Conservation (phyloP, 2,888 invertebrate genomes). For the Himalopsyche kuldschensis region DNA sequence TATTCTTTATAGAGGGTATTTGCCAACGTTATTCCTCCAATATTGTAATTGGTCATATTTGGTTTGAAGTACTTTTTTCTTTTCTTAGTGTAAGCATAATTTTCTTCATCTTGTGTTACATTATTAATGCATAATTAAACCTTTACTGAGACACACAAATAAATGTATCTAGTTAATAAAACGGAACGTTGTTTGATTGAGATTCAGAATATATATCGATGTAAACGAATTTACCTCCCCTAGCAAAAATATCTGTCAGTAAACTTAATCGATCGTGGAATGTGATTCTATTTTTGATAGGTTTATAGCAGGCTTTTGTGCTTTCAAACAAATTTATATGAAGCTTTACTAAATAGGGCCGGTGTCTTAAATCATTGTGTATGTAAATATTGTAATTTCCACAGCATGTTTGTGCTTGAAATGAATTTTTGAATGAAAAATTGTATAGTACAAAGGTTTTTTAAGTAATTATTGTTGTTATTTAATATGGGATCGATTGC, state of each 20-base stretch:
- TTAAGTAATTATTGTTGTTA: neutral
- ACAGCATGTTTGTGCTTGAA: slow-evolving; percentile 13
- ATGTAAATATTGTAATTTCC: slow-evolving; percentile 19
- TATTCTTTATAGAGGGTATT: too few relatives aligned
- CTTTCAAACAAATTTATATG: slow-evolving; percentile 19
- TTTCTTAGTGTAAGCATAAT: neutral
- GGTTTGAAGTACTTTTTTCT: too few relatives aligned
- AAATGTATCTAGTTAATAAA: neutral
- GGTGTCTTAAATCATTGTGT: neutral
- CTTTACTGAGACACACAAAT: neutral
- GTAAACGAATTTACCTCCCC: slow-evolving; percentile 31
- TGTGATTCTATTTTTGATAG: slow-evolving; percentile 38
- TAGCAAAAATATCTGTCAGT: slow-evolving; percentile 29
- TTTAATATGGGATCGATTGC: neutral
- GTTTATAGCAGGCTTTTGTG: slow-evolving; percentile 30
- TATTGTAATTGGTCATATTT: too few relatives aligned
- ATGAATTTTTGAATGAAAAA: neutral
- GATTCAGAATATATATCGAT: slow-evolving; percentile 22
- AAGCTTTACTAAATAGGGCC: neutral
- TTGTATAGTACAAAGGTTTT: slow-evolving; percentile 16
- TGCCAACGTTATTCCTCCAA: too few relatives aligned
- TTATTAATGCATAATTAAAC: neutral
- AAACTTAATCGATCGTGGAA: slow-evolving; percentile 24
- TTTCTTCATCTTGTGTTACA: neutral
- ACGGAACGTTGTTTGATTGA: neutral